Evolutionary conservation across 2,113 vertebrate genomes (phyloP), one percentile per base, ranked within the genome.

Genomic region (Mesembrinibis cayennensis): DNA sequence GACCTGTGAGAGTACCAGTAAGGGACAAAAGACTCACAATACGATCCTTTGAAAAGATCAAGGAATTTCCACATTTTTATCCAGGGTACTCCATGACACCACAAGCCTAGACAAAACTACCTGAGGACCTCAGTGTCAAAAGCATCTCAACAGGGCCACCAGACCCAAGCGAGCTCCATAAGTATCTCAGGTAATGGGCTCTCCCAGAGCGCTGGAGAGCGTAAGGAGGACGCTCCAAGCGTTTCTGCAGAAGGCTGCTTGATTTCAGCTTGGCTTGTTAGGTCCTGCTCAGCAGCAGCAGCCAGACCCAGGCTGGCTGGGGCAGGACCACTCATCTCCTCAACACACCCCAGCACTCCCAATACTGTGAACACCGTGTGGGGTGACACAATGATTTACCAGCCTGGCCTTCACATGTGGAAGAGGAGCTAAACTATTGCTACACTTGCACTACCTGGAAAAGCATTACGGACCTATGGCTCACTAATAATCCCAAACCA

Each of bases 301-400:
- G 56, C 45, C 53, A 71, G 29, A 36, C 1, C 6, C 47, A 82
- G 59, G 42, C 44, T 38, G 42, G 23, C 71, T 23, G 22, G n/a
- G 69, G 47, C 73, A 67, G 2, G 2, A 45, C 25, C 69, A 10
- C n/a, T 25, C n/a, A 25, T 11, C 44, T 44, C 69, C 44, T 7
- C 30, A 56, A 30, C 59, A 72, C 20, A 59, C 11, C 21, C 38
- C 17, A 65, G 72, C 4, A 38, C 55, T 61, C 27, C 65, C 61
- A 30, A 22, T 7, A n/a, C 22, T 0, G 0, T 8, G 17, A 52
- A 34, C 45, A 25, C 34, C 4, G 1, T 16, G 26, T 2, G 13
- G 47, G 45, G 45, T 61, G 67, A 36, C 42, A 30, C 12, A 14
- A 23, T 11, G 47, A 52, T 2, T 20, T 49, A 32, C 16, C 47